Percentiles rank a stretch among this genome's conserved stretches.
Conservation (phyloP, 2,888 invertebrate species). For the Cordylochernes scorpioides region DNA sequence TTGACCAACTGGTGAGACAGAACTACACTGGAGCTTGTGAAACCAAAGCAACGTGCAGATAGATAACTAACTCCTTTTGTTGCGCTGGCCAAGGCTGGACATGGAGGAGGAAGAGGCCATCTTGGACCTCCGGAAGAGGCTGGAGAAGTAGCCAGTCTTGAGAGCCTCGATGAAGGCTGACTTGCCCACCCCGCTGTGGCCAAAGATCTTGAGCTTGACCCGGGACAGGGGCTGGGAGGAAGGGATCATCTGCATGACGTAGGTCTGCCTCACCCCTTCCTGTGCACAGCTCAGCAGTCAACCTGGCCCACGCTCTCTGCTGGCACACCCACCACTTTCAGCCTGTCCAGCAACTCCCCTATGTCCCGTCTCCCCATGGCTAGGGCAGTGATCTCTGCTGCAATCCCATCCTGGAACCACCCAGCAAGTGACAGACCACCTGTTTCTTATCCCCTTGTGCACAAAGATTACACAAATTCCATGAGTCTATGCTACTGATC, state of each 20-base stretch:
- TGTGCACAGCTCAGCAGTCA: constrained; percentile 4
- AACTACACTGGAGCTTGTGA: too few relatives aligned
- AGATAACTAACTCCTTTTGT: too few relatives aligned
- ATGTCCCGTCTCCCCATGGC: constrained; percentile 42
- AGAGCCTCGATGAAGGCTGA: constrained; percentile 36
- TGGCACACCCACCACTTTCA: constrained; percentile 22
- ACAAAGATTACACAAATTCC: too few relatives aligned
- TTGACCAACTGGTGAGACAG: too few relatives aligned
- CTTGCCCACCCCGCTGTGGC: constrained; percentile 44
- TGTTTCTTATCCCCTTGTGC: too few relatives aligned
- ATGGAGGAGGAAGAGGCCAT: constrained; percentile 13
- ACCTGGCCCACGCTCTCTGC: neutral
- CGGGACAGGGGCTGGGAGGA: constrained; percentile 29
- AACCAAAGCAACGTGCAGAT: too few relatives aligned
- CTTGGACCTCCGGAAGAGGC: constrained; percentile 29
- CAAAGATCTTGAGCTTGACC: constrained; percentile 39
- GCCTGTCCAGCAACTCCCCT: constrained; percentile 35
- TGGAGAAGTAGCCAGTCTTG: constrained; percentile 37
- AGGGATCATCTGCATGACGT: constrained; percentile 35
- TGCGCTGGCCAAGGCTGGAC: constrained; percentile 3
- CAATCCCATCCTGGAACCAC: constrained; percentile 32
- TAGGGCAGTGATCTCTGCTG: constrained; percentile 46
- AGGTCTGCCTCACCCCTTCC: constrained; percentile 26
- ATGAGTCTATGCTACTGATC: too few relatives aligned
- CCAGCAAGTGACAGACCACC: too few relatives aligned